Base-by-base conservation (phyloP, 2,113 vertebrate genomes). In the Hyaena hyaena region DNA sequence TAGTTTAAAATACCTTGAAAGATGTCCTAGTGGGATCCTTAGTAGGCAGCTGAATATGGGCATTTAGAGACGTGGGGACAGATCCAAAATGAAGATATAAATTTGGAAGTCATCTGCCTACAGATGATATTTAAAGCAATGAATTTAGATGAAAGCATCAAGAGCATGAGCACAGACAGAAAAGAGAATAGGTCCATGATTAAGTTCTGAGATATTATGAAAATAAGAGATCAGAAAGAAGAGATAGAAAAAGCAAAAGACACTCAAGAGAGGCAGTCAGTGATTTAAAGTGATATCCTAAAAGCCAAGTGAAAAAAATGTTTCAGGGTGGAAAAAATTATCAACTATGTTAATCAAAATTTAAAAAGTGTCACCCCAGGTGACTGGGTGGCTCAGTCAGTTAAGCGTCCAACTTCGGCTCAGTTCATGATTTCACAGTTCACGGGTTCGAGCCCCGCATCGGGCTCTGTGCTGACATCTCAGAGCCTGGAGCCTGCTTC, bases 91-190 rank as follows among this genome's bases (percentile, higher is more conserved):
- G 39, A 91, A 10, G 31, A 73, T 89, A 74, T 50, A 85, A 89
- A 85, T 94, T 80, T 92, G 48, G 43, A 97, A 94, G 71, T 92
- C 43, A 81, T 80, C 35, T 81, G 48, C 66, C 74, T 74, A 74
- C 24, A 96, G 33, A 63, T 74, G 45, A 65, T 73, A 74, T 74
- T 94, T 96, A 89, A 92, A 73, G 53, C 53, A 90, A 90, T 63
- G 19, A 95, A 94, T 88, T 88, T 79, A 58, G 23, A 63, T 83
- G 24, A 92, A 94, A 91, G 58, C 26, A 84, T 79, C 50, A 84
- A 69, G 33, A 7, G 6, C 31, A 87, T 55, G 31, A 83, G 31
- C n/a, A 65, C 11, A 63, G 79, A 84, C 0, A 85, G 39, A 77
- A 90, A 87, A 76, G 53, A 95, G 63, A 86, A 80, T 6, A 90